phyloP scores from a whole-genome alignment of 2,888 invertebrate genomes.

The Pammene fasciana region DNA sequence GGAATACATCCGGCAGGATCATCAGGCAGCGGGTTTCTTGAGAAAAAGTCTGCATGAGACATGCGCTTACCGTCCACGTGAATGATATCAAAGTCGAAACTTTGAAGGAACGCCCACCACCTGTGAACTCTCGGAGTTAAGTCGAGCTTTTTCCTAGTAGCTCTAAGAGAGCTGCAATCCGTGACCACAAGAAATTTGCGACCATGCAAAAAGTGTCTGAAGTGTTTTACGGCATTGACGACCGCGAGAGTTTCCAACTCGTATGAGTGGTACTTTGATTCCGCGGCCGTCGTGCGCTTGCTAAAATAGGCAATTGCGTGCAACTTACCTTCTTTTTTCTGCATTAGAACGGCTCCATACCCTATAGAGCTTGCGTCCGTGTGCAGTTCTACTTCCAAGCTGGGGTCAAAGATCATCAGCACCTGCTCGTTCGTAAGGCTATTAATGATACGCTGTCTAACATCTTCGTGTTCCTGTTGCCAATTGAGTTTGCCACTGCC shows the following conservation, averaged over 20 bases:
- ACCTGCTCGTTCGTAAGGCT: conserved; percentile 3
- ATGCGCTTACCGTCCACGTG: conserved; percentile 2
- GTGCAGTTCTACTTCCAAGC: not conserved
- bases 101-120: conserved; percentile 41
- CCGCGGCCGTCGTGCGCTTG: conserved; percentile 5
- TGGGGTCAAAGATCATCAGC: conserved; percentile 8
- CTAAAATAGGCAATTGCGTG: not conserved
- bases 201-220: conserved; percentile 4
- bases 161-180: not conserved
- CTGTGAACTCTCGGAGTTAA: conserved; percentile 35
- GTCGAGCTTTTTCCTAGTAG: conserved; percentile 6
- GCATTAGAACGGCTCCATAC: not conserved
- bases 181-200: not conserved
- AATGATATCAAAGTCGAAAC: conserved; percentile 4
- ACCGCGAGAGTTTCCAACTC: conserved; percentile 18
- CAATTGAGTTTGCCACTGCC: conserved; percentile 1
- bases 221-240: conserved; percentile 7
- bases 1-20: not conserved
- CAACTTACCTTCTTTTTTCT: not conserved
- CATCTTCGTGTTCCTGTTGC: not conserved
- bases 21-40: conserved; percentile 16
- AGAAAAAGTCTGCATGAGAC: conserved; percentile 10
- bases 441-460: not conserved
- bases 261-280: conserved; percentile 17
- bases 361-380: conserved; percentile 16